These are phyloP conservation scores for Coluber constrictor DNA, from an alignment of 2,797 vertebrate species.

Conservation along the genomic window DNA sequence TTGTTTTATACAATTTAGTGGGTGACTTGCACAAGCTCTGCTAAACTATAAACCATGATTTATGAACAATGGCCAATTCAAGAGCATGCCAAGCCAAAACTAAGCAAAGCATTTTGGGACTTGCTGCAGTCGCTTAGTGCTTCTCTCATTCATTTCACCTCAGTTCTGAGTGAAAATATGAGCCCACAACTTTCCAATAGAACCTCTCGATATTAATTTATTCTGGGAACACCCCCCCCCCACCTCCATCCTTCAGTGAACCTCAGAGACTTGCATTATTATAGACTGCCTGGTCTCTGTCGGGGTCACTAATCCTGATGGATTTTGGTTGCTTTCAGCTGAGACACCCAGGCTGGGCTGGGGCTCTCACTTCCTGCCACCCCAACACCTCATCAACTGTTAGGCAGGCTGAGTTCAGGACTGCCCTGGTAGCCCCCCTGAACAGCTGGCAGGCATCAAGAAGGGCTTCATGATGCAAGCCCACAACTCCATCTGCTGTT, in stretches of 20 bases:
- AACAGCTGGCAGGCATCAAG: neutral
- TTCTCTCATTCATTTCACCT: neutral
- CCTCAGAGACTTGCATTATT: neutral
- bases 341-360: neutral
- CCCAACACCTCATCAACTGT: neutral
- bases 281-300: neutral
- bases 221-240: neutral
- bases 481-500: neutral
- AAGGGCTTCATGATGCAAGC: neutral
- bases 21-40: neutral
- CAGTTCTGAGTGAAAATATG: neutral
- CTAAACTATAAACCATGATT: neutral
- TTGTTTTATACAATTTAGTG: neutral
- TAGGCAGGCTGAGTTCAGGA: neutral
- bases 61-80: neutral
- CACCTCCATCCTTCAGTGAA: neutral
- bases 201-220: neutral
- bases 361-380: neutral
- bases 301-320: neutral
- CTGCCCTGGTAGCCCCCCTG: neutral
- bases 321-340: neutral
- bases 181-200: neutral
- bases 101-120: neutral
- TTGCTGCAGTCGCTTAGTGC: neutral
- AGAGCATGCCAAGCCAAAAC: neutral